Percentiles rank a stretch among this genome's conserved stretches.
Evolutionary conservation across 2,797 vertebrate genomes (phyloP).

Genomic region (Manis pentadactyla): DNA sequence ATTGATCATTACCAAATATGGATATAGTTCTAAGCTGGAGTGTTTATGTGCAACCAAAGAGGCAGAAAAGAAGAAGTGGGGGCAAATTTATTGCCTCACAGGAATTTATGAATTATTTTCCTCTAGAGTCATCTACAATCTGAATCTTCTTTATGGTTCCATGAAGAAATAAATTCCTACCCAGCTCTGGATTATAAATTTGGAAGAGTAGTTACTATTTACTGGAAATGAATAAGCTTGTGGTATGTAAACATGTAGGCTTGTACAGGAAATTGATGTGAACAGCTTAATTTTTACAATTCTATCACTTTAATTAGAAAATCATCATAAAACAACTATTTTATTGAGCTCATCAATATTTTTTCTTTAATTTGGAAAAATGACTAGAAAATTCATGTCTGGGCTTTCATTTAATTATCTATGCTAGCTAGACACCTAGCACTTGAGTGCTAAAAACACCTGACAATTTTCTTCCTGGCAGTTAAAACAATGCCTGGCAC

Average conservation of each 20-base stretch:
- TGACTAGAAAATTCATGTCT: not conserved
- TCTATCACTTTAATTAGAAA: constrained; percentile 33
- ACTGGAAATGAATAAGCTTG: not conserved
- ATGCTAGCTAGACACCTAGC: not conserved
- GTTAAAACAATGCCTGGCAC: not conserved
- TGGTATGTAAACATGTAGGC: not conserved
- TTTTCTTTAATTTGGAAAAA: not conserved
- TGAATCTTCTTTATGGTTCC: not conserved
- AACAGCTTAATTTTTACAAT: not conserved
- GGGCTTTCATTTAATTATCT: constrained; percentile 9
- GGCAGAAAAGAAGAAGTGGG: not conserved
- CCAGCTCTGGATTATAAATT: constrained; percentile 1
- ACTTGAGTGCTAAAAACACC: not conserved
- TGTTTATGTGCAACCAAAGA: not conserved
- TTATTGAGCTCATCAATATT: not conserved
- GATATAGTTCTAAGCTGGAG: not conserved
- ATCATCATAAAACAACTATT: not conserved
- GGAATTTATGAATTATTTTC: constrained; percentile 12
- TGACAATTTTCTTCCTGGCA: not conserved
- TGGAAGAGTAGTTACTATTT: not conserved
- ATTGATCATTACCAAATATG: not conserved
- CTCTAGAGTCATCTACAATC: not conserved
- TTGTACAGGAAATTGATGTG: not conserved
- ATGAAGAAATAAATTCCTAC: constrained; percentile 35
- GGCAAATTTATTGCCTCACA: not conserved